Evolutionary conservation across 2,113 vertebrate species (phyloP).

Genomic region (Forbesichthys papilliferus): DNA sequence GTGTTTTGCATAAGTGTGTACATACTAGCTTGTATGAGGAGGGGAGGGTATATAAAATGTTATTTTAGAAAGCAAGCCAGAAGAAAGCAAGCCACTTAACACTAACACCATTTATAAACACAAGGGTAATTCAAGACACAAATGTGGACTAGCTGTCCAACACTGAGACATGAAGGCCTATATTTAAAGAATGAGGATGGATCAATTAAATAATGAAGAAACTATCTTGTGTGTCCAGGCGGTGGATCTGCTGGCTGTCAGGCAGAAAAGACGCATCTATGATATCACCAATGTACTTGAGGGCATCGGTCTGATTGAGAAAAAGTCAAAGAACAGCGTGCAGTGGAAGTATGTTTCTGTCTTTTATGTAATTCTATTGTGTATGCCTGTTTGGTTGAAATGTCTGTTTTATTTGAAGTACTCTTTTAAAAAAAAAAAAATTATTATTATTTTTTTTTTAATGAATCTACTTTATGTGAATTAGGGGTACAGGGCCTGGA

Average conservation of each 20-base stretch:
- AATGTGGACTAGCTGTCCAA: no score
- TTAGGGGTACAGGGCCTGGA: slow-evolving; percentile 83
- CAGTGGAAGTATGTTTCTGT: slow-evolving; percentile 90
- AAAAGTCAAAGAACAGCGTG: slow-evolving; percentile 91
- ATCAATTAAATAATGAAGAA: neutral
- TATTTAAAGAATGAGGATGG: neutral
- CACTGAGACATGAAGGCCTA: neutral
- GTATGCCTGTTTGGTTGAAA: neutral
- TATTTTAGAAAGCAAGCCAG: no score
- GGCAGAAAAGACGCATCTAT: slow-evolving; percentile 92
- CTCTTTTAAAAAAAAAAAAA: neutral
- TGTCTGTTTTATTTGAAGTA: neutral
- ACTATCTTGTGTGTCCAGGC: slow-evolving; percentile 73
- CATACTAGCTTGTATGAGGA: no score
- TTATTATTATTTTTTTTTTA: neutral
- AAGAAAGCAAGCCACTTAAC: no score
- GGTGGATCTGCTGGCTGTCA: slow-evolving; percentile 83
- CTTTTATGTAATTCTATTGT: neutral
- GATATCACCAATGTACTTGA: slow-evolving; percentile 97
- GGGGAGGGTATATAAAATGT: no score
- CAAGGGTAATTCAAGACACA: no score
- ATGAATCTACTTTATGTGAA: slow-evolving; percentile 1
- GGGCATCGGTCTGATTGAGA: slow-evolving; percentile 90
- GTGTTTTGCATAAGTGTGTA: no score
- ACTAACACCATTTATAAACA: no score